Conservation (phyloP, 2,113 vertebrate genomes). For the Xiphophorus couchianus region DNA sequence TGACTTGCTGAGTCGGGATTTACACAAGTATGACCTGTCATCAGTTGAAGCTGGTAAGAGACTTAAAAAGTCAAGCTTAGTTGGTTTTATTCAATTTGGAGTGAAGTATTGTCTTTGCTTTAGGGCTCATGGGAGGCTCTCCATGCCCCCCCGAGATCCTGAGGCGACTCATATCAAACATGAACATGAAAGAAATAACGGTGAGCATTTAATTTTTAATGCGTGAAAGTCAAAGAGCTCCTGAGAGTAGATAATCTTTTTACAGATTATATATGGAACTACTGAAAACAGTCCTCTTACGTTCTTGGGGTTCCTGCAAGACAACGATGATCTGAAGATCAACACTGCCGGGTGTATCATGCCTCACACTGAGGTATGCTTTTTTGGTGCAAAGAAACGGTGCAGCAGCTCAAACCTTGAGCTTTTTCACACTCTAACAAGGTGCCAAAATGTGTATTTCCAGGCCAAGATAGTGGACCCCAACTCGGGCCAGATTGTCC, state of each 20-base stretch:
- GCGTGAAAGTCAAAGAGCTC: background rate
- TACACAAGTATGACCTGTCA: constrained; percentile 84
- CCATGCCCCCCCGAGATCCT: constrained; percentile 85
- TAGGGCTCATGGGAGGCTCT: constrained; percentile 87
- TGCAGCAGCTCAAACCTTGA: background rate
- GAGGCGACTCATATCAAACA: constrained; percentile 74
- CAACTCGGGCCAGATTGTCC: constrained; percentile 70
- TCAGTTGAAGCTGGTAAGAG: constrained; percentile 82
- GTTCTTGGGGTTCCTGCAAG: constrained; percentile 84
- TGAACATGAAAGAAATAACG: constrained; percentile 82
- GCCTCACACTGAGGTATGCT: constrained; percentile 88
- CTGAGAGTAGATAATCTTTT: background rate
- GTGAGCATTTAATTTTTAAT: constrained; percentile 82
- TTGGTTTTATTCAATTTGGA: background rate
- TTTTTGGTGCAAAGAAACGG: background rate
- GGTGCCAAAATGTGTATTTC: background rate
- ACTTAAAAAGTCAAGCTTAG: background rate
- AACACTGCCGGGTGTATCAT: constrained; percentile 86
- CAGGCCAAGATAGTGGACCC: constrained; percentile 89
- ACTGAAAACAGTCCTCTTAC: constrained; percentile 95
- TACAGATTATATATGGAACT: constrained; percentile 88
- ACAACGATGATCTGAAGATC: constrained; percentile 77
- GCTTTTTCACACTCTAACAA: background rate
- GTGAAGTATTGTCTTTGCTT: constrained; percentile 25
- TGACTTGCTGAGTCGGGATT: constrained; percentile 85